Conservation (phyloP, 1,140 invertebrate species). For the Oedothorax gibbosus region DNA sequence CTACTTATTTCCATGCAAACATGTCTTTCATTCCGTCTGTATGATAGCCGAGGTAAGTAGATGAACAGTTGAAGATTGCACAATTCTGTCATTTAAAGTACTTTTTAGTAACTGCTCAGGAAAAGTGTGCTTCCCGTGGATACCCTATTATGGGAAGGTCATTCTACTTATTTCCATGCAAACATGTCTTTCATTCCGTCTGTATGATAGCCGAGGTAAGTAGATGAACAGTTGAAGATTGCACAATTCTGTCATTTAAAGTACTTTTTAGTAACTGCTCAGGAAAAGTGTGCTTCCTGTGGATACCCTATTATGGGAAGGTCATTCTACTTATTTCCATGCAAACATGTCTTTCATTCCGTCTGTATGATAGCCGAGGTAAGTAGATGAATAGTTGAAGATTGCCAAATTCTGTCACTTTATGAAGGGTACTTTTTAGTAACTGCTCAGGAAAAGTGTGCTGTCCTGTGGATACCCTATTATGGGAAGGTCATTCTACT, state of each 20-base stretch:
- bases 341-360: constrained; percentile 92
- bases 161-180: constrained; percentile 96
- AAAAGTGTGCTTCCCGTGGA: constrained; percentile 85
- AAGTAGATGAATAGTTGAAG: constrained; percentile 15
- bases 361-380: constrained; percentile 91
- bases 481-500: constrained; percentile 87
- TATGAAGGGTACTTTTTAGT: constrained; percentile 82
- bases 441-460: constrained; percentile 81
- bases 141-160: constrained; percentile 83
- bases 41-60: constrained; percentile 79
- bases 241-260: too few species aligned
- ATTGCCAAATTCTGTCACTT: too few species aligned
- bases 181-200: constrained; percentile 93
- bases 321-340: constrained; percentile 95
- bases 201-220: constrained; percentile 86
- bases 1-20: constrained; percentile 94
- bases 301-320: constrained; percentile 81
- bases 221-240: too few species aligned
- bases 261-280: constrained; percentile 80
- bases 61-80: too few species aligned
- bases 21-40: constrained; percentile 95
- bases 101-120: constrained; percentile 80
- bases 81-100: too few species aligned
- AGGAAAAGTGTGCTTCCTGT: constrained; percentile 86
- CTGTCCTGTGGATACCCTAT: constrained; percentile 84